A percentile compares a stretch with the other conserved stretches of the same genome.
These are phyloP conservation scores for Umimayanthus chanpuru DNA, from an alignment of 92 coral and sea anemone species.

Conservation along the genomic window DNA sequence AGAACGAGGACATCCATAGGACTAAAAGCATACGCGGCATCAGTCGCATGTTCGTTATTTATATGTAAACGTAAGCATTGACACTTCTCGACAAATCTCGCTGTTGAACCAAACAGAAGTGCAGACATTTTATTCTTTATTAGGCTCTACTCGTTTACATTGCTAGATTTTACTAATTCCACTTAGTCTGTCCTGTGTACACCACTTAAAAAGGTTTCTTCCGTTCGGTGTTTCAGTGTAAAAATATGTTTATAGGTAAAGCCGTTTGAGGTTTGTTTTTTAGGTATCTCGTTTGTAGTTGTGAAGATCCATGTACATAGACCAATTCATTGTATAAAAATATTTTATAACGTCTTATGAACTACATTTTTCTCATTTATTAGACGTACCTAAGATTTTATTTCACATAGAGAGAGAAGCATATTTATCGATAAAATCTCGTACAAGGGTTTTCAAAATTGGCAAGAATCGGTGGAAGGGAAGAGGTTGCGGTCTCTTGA, in stretches of 20 bases:
- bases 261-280: background rate
- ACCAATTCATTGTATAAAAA: background rate
- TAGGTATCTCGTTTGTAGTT: background rate
- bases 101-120: background rate
- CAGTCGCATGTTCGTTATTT: too few relatives aligned
- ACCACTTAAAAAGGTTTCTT: background rate
- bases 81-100: background rate
- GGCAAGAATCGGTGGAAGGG: background rate
- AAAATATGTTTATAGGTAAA: background rate
- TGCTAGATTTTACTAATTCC: background rate
- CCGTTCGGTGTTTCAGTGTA: background rate
- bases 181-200: background rate
- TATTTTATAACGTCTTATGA: background rate
- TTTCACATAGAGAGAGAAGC: background rate
- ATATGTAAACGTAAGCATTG: too few relatives aligned
- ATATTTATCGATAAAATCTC: background rate
- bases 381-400: constrained; percentile 5
- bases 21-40: too few relatives aligned
- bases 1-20: too few relatives aligned
- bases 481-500: too few relatives aligned
- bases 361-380: background rate
- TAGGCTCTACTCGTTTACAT: background rate
- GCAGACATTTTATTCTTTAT: background rate
- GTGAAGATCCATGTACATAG: background rate
- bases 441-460: background rate